These are phyloP conservation scores for Sitobion miscanthi DNA, from an alignment of 1,140 invertebrate species.

Conservation along the genomic window DNA sequence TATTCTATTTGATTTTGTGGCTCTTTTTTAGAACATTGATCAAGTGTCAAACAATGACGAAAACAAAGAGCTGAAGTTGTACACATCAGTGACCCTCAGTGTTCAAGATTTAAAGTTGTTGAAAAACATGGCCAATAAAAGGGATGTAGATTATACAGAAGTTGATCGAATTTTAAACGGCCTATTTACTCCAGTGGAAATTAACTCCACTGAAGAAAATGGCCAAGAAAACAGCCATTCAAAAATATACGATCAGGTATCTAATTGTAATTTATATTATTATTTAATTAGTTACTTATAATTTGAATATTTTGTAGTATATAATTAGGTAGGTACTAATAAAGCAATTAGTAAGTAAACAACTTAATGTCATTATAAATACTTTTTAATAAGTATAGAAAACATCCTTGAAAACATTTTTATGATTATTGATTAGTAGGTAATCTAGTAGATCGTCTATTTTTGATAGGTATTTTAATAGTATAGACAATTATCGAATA, in stretches of 20 bases:
- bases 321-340: not conserved
- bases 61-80: not conserved
- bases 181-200: not conserved
- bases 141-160: slow-evolving; percentile 28
- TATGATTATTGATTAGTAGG: not conserved
- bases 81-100: not conserved
- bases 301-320: not conserved
- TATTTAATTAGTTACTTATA: not conserved
- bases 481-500: too few species aligned
- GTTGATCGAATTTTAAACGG: slow-evolving; percentile 39
- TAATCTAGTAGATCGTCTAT: not conserved
- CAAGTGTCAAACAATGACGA: not conserved
- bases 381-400: not conserved
- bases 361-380: not conserved
- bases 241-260: not conserved
- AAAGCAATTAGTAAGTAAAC: not conserved
- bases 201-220: not conserved
- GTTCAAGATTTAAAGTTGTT: not conserved
- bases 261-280: not conserved
- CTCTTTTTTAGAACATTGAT: slow-evolving; percentile 1
- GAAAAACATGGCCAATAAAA: not conserved
- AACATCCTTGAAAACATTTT: too few species aligned
- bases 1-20: not conserved
- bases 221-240: too few species aligned
- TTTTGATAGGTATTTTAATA: too few species aligned